Percentiles rank a stretch among this genome's conserved stretches.
Conservation (phyloP, 1,140 invertebrate genomes). For the Rhopalosiphum padi region DNA sequence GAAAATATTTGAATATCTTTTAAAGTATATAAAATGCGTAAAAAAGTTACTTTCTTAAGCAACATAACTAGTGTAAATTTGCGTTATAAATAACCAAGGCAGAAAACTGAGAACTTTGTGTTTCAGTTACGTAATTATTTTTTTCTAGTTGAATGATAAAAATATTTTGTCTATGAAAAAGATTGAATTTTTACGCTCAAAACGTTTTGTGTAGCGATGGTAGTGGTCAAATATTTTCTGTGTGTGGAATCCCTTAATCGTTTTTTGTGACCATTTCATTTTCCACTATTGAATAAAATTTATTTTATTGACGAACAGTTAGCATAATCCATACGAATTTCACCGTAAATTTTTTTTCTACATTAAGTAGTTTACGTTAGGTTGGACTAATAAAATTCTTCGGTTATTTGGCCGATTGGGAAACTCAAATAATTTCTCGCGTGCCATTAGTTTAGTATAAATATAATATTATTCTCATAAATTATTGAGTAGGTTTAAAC, state of each 20-base stretch:
- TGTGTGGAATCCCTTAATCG: not conserved
- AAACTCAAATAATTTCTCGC: not conserved
- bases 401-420: not conserved
- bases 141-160: not conserved
- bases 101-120: not conserved
- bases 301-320: not conserved
- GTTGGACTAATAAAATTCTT: too few relatives aligned
- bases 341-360: not conserved
- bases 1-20: not conserved
- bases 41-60: not conserved
- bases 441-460: not conserved
- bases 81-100: not conserved
- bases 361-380: not conserved
- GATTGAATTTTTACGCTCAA: slow-evolving; percentile 8
- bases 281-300: not conserved
- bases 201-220: not conserved
- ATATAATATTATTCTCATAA: not conserved
- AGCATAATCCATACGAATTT: not conserved
- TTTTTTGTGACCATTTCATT: not conserved
- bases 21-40: not conserved
- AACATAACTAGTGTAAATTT: not conserved
- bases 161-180: not conserved
- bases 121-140: not conserved
- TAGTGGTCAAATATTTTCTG: slow-evolving; percentile 11
- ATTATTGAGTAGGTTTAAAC: not conserved